Evolutionary conservation across 1,140 invertebrate genomes (phyloP).

Genomic region (Caenorhabditis tropicalis): DNA sequence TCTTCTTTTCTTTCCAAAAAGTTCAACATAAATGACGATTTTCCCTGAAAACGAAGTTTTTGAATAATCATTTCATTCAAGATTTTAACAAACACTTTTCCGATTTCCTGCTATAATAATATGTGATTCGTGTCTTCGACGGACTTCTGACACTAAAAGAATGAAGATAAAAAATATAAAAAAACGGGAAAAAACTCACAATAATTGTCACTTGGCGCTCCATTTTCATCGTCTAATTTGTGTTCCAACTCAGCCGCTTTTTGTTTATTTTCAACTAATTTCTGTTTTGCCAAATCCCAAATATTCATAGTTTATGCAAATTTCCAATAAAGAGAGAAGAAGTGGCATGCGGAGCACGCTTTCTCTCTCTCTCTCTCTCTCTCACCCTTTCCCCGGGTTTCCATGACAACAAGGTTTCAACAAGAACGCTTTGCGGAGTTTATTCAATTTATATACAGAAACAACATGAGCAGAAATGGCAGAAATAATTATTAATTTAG

Average conservation of each 20-base stretch:
- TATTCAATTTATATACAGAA: neutral
- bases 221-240: slow-evolving; percentile 32
- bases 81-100: neutral
- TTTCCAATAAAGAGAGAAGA: neutral
- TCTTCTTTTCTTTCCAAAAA: slow-evolving; percentile 48
- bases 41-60: slow-evolving; percentile 40
- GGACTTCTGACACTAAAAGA: slow-evolving; percentile 8
- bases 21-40: slow-evolving; percentile 51
- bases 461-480: neutral
- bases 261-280: slow-evolving; percentile 19
- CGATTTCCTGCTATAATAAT: slow-evolving; percentile 24
- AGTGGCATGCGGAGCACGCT: too few species aligned
- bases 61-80: neutral
- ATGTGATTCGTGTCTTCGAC: slow-evolving; percentile 18
- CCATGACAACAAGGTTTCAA: neutral
- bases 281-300: slow-evolving; percentile 23
- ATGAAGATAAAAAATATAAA: neutral
- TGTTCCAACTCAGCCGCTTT: slow-evolving; percentile 5
- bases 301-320: slow-evolving; percentile 38
- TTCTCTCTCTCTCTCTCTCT: neutral
- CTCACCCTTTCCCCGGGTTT: neutral
- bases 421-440: neutral
- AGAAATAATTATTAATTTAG: neutral
- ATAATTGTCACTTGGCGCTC: slow-evolving; percentile 2
- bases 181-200: neutral